Percentiles rank a stretch among this genome's conserved stretches.
These are phyloP conservation scores for Endotricha flammealis DNA, from an alignment of 2,888 invertebrate genomes.

Conservation along the genomic window DNA sequence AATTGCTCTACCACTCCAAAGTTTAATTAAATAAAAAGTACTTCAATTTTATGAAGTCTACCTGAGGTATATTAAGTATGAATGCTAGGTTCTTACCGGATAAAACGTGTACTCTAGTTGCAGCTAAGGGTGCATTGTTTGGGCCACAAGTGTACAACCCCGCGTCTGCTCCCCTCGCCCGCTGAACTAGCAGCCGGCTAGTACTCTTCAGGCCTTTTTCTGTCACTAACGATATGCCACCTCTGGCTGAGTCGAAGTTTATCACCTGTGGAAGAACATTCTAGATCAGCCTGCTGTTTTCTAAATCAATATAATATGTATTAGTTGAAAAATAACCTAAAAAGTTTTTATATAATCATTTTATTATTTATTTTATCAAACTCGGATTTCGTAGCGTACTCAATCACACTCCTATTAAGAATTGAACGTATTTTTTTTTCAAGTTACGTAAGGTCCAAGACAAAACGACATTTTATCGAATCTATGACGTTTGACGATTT, in stretches of 20 bases:
- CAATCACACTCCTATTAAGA: too few species aligned
- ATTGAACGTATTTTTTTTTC: too few species aligned
- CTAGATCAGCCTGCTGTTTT: not conserved
- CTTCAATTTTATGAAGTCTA: not conserved
- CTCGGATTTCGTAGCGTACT: too few species aligned
- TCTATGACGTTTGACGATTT: too few species aligned
- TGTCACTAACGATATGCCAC: slow-evolving; percentile 91
- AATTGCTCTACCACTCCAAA: too few species aligned
- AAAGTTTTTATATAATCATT: too few species aligned
- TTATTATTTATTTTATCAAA: too few species aligned
- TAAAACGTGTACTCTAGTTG: slow-evolving; percentile 89
- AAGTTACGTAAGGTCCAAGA: too few species aligned
- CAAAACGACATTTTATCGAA: too few species aligned
- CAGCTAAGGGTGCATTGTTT: slow-evolving; percentile 88
- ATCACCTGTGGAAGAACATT: slow-evolving; percentile 81
- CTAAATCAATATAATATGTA: not conserved
- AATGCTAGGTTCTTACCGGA: slow-evolving; percentile 81
- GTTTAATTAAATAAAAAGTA: too few species aligned
- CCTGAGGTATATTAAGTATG: not conserved
- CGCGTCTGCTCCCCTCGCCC: slow-evolving; percentile 87
- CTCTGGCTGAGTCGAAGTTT: slow-evolving; percentile 94
- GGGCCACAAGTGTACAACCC: slow-evolving; percentile 92
- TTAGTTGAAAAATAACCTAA: too few species aligned
- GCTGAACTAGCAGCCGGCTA: slow-evolving; percentile 88
- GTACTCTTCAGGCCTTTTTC: slow-evolving; percentile 91